Conservation (phyloP, 2,797 vertebrate genomes). For the Iguana delicatissima region DNA sequence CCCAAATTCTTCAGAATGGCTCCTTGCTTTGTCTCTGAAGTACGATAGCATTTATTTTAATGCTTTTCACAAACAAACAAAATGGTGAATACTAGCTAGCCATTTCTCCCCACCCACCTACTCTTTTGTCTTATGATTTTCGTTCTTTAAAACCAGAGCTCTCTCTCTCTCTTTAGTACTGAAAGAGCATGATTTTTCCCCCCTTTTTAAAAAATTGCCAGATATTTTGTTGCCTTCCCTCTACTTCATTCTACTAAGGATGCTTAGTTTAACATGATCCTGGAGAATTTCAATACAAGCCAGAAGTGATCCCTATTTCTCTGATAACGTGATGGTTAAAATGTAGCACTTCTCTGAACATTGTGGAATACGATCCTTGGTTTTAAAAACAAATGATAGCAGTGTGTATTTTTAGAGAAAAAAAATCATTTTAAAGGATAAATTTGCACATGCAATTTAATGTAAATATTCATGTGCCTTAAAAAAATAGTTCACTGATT, state of each 20-base stretch:
- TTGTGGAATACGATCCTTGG: background rate
- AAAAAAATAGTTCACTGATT: background rate
- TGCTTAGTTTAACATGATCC: background rate
- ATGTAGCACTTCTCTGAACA: background rate
- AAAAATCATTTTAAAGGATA: background rate
- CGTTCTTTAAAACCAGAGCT: background rate
- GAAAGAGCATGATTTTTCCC: background rate
- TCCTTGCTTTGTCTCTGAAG: background rate
- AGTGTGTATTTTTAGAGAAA: background rate
- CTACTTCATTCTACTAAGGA: background rate
- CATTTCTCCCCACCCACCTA: background rate
- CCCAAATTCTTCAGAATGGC: background rate
- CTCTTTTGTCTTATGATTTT: background rate
- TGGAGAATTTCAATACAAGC: background rate
- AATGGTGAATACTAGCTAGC: background rate
- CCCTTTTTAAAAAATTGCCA: background rate
- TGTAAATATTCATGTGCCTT: background rate
- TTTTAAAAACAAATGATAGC: background rate
- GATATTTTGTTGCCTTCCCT: background rate
- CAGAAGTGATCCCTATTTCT: background rate
- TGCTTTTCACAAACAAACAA: background rate
- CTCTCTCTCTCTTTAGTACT: background rate
- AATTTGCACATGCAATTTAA: background rate
- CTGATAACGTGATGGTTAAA: background rate
- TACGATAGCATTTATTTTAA: background rate